Evolutionary conservation across 2,797 vertebrate species (phyloP), one percentile per base, ranked within the genome.

Genomic region (Syndactyla subalaris): DNA sequence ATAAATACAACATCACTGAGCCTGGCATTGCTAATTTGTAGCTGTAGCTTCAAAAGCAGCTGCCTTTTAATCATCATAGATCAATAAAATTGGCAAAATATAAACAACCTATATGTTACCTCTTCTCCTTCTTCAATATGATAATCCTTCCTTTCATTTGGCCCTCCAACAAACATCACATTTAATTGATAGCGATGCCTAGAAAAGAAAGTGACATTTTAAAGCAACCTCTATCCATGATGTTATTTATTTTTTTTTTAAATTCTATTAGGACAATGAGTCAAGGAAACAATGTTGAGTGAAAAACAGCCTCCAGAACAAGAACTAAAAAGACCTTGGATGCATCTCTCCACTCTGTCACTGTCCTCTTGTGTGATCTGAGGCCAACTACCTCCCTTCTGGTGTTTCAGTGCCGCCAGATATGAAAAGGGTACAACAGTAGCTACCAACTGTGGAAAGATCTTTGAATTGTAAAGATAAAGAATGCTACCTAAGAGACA

Each of bases 81-180:
- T 62, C 43, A 92, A 72, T 84, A 65, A 72, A 78, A 94, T 6
- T 12, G 58, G 26, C 24, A 59, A 66, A 80, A 85, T 41, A 55
- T 29, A 59, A 86, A 71, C 23, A 62, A 15, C 2, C 3, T 43
- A 24, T 34, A 48, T 15, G 30, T 97, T 98, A 99, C 99, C 99
- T 99, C 99, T 97, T 99, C 99, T 55, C 99, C 99, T 97, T 99
- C 99, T 97, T 99, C 99, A 38, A 99, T 98, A 84, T 99, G 99
- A 95, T 99, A 99, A 97, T 99, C 99, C 85, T 99, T 99, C 92
- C 99, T 99, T 95, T 97, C 98, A 81, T 99, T 99, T 65, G 99
- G 99, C 27, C 99, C 99, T 85, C 99, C 99, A 22, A 99, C 99
- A 96, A 99, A 99, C 99, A 99, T 99, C 95, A 99, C 93, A 81